These are phyloP conservation scores for Caenorhabditis angaria DNA, from an alignment of 2,888 invertebrate genomes.

Conservation along the genomic window DNA sequence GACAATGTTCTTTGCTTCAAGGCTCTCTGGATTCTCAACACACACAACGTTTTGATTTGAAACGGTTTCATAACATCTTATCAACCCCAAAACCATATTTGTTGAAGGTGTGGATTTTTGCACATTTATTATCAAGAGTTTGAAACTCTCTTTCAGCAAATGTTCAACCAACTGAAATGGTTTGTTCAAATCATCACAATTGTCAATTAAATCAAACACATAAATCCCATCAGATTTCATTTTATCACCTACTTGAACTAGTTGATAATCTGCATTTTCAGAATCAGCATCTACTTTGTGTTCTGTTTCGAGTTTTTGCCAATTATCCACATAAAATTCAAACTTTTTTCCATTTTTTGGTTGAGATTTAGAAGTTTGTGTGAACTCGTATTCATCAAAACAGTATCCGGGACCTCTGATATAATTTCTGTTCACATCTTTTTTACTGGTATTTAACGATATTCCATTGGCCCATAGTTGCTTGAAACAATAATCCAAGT, in stretches of 20 bases:
- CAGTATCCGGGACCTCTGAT: conserved; percentile 40
- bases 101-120: conserved; percentile 10
- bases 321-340: no score
- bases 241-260: neutral
- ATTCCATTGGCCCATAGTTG: conserved; percentile 52
- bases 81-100: conserved; percentile 14
- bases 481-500: conserved; percentile 39
- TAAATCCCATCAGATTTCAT: neutral
- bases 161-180: conserved; percentile 14
- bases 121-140: conserved; percentile 9
- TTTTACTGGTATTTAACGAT: conserved; percentile 12
- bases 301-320: neutral
- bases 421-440: conserved; percentile 10
- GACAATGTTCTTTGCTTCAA: conserved; percentile 6
- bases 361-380: neutral
- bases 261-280: no score
- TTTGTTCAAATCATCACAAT: conserved; percentile 3
- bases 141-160: neutral
- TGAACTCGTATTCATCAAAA: conserved; percentile 36
- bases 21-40: conserved; percentile 29
- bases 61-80: conserved; percentile 24
- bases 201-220: neutral
- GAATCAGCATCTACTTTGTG: neutral
- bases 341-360: neutral
- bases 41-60: conserved; percentile 9